Conservation (phyloP, 2,888 invertebrate genomes). For the Alitta virens region DNA sequence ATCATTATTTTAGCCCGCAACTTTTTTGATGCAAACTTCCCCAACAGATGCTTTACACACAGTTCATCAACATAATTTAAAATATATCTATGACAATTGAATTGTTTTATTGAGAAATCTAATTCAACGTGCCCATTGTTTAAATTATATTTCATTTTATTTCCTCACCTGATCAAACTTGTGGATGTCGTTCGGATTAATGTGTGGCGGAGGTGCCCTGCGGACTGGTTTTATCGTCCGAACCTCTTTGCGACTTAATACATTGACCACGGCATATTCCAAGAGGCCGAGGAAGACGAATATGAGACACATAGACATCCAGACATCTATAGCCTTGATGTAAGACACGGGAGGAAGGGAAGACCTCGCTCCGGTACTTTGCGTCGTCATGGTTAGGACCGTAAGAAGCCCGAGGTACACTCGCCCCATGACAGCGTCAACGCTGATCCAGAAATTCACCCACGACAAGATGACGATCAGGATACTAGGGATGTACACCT, state of each 20-base stretch:
- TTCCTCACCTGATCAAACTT: too few relatives aligned
- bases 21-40: too few relatives aligned
- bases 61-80: too few relatives aligned
- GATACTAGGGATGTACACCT: slow-evolving; percentile 30
- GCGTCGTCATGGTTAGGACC: slow-evolving; percentile 71
- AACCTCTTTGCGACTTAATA: slow-evolving; percentile 32
- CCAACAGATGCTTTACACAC: too few relatives aligned
- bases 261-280: slow-evolving; percentile 38
- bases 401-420: slow-evolving; percentile 71
- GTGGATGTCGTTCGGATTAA: too few relatives aligned
- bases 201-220: too few relatives aligned
- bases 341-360: slow-evolving; percentile 88
- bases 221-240: not conserved
- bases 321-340: slow-evolving; percentile 77
- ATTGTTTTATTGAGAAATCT: too few relatives aligned
- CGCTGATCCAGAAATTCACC: slow-evolving; percentile 90
- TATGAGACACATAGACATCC: slow-evolving; percentile 38
- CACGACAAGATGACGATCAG: slow-evolving; percentile 87
- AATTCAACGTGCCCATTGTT: too few relatives aligned
- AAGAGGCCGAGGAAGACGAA: slow-evolving; percentile 36
- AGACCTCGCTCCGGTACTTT: slow-evolving; percentile 88
- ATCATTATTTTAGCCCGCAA: too few relatives aligned
- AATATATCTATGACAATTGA: too few relatives aligned
- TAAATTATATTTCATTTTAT: too few relatives aligned
- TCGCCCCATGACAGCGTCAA: slow-evolving; percentile 80